A percentile compares a stretch with the other conserved stretches of the same genome.
phyloP scores from a whole-genome alignment of 2,113 vertebrate genomes.

The Merops nubicus region DNA sequence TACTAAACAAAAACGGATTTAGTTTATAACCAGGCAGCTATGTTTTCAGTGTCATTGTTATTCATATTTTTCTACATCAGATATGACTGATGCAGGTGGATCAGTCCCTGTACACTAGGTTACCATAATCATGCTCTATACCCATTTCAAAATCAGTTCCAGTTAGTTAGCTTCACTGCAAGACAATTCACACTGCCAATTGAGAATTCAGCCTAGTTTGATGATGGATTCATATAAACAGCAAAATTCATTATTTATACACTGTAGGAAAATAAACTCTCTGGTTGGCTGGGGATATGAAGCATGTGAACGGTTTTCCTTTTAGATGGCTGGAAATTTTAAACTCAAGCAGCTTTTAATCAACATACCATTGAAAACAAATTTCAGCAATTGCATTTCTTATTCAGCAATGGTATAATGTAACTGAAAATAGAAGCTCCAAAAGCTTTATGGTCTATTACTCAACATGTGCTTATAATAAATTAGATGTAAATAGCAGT shows the following conservation, averaged over 20 bases:
- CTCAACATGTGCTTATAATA: constrained; percentile 66
- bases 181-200: constrained; percentile 75
- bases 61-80: not conserved
- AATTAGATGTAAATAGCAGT: constrained; percentile 67
- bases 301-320: constrained; percentile 71
- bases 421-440: constrained; percentile 78
- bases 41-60: not conserved
- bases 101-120: constrained; percentile 17
- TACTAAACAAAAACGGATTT: not conserved
- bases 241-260: constrained; percentile 81
- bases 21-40: not conserved
- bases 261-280: constrained; percentile 77
- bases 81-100: constrained; percentile 54
- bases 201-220: constrained; percentile 71
- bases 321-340: constrained; percentile 76
- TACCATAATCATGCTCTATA: constrained; percentile 60
- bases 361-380: constrained; percentile 77
- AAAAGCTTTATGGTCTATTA: constrained; percentile 74
- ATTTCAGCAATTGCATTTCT: constrained; percentile 72
- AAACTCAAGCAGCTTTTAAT: constrained; percentile 80
- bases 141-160: constrained; percentile 81
- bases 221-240: constrained; percentile 79
- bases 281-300: constrained; percentile 54
- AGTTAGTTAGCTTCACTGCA: constrained; percentile 78
- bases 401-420: constrained; percentile 65